phyloP scores from a whole-genome alignment of 2,113 vertebrate species.

The Romanogobio albipinnatus region DNA sequence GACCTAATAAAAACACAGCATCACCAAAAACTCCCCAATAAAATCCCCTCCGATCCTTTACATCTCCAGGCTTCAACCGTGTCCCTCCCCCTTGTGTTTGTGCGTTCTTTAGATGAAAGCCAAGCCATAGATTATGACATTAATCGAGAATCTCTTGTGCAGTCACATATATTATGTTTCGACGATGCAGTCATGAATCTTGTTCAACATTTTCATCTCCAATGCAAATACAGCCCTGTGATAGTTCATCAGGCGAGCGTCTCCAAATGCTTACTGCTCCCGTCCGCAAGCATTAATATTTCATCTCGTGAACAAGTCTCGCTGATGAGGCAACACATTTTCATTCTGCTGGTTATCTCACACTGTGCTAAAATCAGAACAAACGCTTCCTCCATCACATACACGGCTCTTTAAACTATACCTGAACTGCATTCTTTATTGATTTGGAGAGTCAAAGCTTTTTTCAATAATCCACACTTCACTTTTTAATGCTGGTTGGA shows the following conservation, averaged over 20 bases:
- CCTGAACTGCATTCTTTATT: not conserved
- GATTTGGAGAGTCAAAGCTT: conserved; percentile 28
- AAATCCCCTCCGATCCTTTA: conserved; percentile 39
- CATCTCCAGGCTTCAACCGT: conserved; percentile 18
- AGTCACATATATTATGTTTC: conserved; percentile 65
- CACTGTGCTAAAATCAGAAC: conserved; percentile 26
- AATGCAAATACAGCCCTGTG: conserved; percentile 79
- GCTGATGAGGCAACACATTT: conserved; percentile 65
- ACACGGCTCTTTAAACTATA: conserved; percentile 21
- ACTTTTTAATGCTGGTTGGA: conserved; percentile 22
- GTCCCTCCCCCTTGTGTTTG: conserved; percentile 59
- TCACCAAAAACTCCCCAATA: conserved; percentile 41
- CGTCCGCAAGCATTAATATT: conserved; percentile 77
- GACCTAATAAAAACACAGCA: conserved; percentile 60
- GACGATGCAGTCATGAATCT: conserved; percentile 66
- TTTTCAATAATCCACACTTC: conserved; percentile 22
- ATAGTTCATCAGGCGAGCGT: conserved; percentile 78
- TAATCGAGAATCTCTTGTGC: conserved; percentile 66
- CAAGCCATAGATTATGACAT: conserved; percentile 70
- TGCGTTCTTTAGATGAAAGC: conserved; percentile 61
- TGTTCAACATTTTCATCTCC: conserved; percentile 75
- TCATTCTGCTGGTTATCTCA: conserved; percentile 55
- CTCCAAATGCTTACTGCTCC: conserved; percentile 74
- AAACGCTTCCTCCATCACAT: conserved; percentile 18
- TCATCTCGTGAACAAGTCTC: conserved; percentile 71